Evolutionary conservation across 1,140 invertebrate genomes (phyloP).

Genomic region (Philotrypesis tridentata): DNA sequence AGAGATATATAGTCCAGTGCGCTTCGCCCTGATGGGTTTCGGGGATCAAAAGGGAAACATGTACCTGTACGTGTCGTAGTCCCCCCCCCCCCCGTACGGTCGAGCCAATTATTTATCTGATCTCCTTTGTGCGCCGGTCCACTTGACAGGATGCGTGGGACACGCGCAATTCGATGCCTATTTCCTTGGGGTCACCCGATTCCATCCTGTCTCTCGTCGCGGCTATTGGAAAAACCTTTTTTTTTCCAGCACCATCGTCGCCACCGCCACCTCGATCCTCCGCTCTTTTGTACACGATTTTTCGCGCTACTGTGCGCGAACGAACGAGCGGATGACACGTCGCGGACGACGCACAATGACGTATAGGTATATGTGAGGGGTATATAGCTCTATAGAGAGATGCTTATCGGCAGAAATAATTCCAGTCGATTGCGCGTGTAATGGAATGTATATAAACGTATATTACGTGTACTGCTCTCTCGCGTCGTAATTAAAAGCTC

Average conservation of each 20-base stretch:
- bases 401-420: constrained; percentile 18
- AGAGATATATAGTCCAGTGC: too few species aligned
- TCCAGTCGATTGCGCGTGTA: constrained; percentile 3
- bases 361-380: too few species aligned
- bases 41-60: constrained; percentile 63
- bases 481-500: constrained; percentile 18
- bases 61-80: too few species aligned
- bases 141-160: constrained; percentile 74
- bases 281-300: constrained; percentile 27
- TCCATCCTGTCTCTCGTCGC: constrained; percentile 51
- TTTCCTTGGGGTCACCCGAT: constrained; percentile 71
- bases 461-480: too few species aligned
- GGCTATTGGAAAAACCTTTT: constrained; percentile 35
- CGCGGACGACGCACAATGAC: background rate
- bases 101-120: constrained; percentile 74
- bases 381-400: background rate
- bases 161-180: constrained; percentile 67
- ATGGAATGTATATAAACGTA: too few species aligned
- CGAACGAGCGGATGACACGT: too few species aligned
- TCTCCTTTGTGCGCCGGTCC: constrained; percentile 67
- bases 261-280: constrained; percentile 18
- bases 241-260: too few species aligned
- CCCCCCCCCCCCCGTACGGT: too few species aligned
- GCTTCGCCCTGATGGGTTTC: constrained; percentile 59
- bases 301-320: background rate